Conservation (phyloP, 2,797 vertebrate genomes). For the Brotogeris chrysoptera region DNA sequence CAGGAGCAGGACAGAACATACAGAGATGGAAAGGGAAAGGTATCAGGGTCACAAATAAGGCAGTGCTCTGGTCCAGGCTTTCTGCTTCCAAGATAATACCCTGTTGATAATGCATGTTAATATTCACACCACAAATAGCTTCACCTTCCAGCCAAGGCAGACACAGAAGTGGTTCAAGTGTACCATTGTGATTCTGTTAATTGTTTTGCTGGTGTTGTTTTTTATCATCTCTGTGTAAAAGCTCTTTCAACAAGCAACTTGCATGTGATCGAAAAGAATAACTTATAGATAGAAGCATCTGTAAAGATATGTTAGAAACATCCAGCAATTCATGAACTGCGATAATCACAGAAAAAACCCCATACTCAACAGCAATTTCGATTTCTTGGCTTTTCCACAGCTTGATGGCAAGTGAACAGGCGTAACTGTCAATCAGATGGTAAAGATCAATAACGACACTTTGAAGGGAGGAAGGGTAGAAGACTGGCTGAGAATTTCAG, state of each 20-base stretch:
- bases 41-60: background rate
- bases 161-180: background rate
- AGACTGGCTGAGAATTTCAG: background rate
- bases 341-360: background rate
- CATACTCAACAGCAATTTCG: fast-evolving
- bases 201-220: background rate
- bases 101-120: background rate
- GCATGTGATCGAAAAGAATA: background rate
- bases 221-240: background rate
- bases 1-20: background rate
- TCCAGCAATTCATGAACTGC: background rate
- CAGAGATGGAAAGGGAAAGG: fast-evolving
- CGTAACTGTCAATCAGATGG: background rate
- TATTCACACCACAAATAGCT: background rate
- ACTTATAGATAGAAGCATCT: background rate
- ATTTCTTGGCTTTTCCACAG: background rate
- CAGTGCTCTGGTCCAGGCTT: background rate
- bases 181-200: background rate
- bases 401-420: background rate
- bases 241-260: background rate
- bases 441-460: background rate
- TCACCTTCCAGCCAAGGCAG: background rate
- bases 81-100: background rate
- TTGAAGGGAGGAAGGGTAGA: background rate
- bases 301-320: background rate